Percentiles rank a stretch among this genome's conserved stretches.
These are phyloP conservation scores for Thecophora atra DNA, from an alignment of 2,888 invertebrate species.

Conservation along the genomic window DNA sequence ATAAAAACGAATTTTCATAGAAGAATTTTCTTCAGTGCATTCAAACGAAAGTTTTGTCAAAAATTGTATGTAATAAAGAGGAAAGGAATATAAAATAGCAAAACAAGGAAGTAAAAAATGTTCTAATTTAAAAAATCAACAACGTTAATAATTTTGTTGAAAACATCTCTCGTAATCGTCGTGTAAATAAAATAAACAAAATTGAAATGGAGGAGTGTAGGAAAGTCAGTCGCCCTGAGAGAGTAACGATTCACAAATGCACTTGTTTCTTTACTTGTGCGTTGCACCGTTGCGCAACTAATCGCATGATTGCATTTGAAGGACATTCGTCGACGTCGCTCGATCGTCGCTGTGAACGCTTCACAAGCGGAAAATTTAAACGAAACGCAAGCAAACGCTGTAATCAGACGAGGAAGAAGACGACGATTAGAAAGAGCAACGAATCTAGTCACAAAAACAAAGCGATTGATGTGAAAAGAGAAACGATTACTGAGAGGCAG, in stretches of 20 bases:
- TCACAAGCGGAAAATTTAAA: conserved; percentile 30
- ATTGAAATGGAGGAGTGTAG: not conserved
- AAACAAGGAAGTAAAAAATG: conserved; percentile 34
- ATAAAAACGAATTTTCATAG: too few species aligned
- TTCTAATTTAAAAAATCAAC: conserved; percentile 16
- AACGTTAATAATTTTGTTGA: not conserved
- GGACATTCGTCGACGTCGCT: conserved; percentile 49
- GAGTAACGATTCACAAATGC: too few species aligned
- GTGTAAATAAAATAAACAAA: conserved; percentile 2
- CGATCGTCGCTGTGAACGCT: conserved; percentile 16
- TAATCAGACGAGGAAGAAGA: not conserved
- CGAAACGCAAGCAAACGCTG: not conserved
- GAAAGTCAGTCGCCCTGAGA: too few species aligned
- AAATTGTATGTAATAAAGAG: not conserved
- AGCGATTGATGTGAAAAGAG: too few species aligned
- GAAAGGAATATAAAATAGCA: conserved; percentile 10
- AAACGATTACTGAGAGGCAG: not conserved
- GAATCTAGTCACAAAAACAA: too few species aligned
- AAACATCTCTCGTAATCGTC: not conserved
- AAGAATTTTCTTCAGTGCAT: too few species aligned
- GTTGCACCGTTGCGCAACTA: conserved; percentile 53
- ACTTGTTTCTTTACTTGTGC: conserved; percentile 31
- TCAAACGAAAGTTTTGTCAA: too few species aligned
- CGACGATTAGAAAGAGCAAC: not conserved
- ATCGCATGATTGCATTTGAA: conserved; percentile 60